Base-by-base conservation (phyloP, 1,140 invertebrate genomes). In the Anoplolepis gracilipes region DNA sequence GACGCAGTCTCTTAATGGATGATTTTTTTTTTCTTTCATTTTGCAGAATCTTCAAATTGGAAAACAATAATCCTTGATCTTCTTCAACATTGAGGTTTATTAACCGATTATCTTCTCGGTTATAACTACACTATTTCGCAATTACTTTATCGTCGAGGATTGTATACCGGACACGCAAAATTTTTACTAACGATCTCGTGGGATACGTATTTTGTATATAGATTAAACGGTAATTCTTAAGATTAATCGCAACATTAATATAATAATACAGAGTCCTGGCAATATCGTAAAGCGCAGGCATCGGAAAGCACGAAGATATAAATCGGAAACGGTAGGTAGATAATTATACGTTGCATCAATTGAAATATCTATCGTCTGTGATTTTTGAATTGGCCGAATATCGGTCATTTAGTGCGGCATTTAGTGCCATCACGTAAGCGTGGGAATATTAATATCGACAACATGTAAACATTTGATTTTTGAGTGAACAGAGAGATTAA, bases 371-470 rank as follows among this genome's bases (percentile, higher is more conserved):
- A 93, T 94, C 91, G 93, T 94, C 92, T 93, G 94, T 94, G 93
- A 93, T 92, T 90, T 92, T 94, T 91, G 42, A 25, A 87, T 88
- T 89, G 91, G 92, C 93, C 92, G 91, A 92, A 91, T 90, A 70
- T 86, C 85, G 93, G 93, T 92, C 93, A 91, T 93, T 49, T 49
- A 49, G 94, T 95, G 94, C 94, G 94, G 94, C 94, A 94, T 94
- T 91, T 93, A 93, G 94, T 95, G 94, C 94, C 94, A 92, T 95
- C 93, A 95, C 94, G 93, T 95, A 95, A 95, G 94, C 94, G 94
- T 95, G 94, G 93, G 91, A 94, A 93, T 95, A 92, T 94, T 95
- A 85, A 95, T 95, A 95, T 94, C 92, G 94, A 95, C 94, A 95
- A 94, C 94, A 95, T 93, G 92, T 93, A 95, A 93, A 95, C 94